Percentiles rank a stretch among this genome's conserved stretches.
phyloP scores from a whole-genome alignment of 2,888 invertebrate species.

The Entomobrya proxima region DNA sequence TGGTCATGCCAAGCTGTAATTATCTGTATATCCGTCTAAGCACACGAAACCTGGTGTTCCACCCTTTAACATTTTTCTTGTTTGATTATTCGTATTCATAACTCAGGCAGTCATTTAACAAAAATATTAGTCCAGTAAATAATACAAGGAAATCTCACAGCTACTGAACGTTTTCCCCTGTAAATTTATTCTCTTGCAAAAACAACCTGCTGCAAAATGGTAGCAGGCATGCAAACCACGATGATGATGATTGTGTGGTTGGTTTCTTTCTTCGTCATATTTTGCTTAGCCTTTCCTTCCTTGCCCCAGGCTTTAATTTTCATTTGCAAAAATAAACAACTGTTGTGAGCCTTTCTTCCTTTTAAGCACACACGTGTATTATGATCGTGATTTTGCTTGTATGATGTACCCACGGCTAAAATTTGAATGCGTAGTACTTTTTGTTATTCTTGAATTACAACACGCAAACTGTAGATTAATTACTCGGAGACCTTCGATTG shows the following conservation, averaged over 20 bases:
- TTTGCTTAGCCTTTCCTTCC: not conserved
- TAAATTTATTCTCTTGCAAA: not conserved
- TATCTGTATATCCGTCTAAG: slow-evolving; percentile 33
- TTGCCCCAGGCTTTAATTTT: not conserved
- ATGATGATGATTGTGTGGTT: too few species aligned
- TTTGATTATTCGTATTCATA: not conserved
- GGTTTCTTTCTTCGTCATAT: not conserved
- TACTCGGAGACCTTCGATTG: slow-evolving; percentile 43
- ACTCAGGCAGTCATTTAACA: not conserved
- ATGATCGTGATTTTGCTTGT: not conserved
- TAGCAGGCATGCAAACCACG: too few species aligned
- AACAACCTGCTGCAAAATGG: not conserved
- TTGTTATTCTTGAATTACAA: not conserved
- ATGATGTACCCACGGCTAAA: not conserved
- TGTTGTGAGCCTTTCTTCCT: not conserved
- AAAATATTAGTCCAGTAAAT: not conserved
- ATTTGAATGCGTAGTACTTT: not conserved
- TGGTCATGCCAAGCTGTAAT: slow-evolving; percentile 46
- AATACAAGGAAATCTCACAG: not conserved
- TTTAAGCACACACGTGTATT: not conserved
- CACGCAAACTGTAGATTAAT: slow-evolving; percentile 61
- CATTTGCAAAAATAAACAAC: slow-evolving; percentile 22
- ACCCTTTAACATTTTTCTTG: not conserved
- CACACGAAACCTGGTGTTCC: slow-evolving; percentile 5
- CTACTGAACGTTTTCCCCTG: not conserved